Base-by-base conservation (phyloP, 2,797 vertebrate genomes). In the Propithecus deckenii region DNA sequence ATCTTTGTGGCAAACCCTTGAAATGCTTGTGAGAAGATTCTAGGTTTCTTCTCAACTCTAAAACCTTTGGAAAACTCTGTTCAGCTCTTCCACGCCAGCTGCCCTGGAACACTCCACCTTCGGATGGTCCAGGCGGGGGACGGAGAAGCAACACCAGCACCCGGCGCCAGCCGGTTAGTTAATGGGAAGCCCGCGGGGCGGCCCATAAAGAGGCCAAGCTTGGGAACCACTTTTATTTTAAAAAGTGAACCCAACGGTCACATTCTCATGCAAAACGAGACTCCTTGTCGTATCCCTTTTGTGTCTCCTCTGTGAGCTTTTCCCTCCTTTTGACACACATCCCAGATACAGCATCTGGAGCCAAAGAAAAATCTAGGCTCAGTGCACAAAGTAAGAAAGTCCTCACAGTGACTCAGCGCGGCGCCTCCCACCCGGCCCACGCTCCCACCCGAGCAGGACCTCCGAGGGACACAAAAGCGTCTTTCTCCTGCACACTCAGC, bases 211-310 rank as follows among this genome's bases (percentile, higher is more conserved):
- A 96, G 30, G 91, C 79, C 86, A 92, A 96, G 97, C 96, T 98
- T 98, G 95, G 97, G 97, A 98, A 98, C 97, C 30, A 57, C 89
- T 97, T 84, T 90, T 93, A 97, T 97, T 97, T 98, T 71, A 98
- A 98, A 71, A 35, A 79, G 2, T 0, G 84, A 97, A 94, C 23
- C 57, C 69, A 96, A 96, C 52, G 25, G 96, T 75, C 85, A 95
- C 76, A 86, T 96, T 98, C 93, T 98, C 89, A 96, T 92, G 95
- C 97, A 98, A 97, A 98, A 97, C 30, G 57, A 95, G 96, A 95
- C 90, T 96, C 98, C 94, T 86, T 76, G 61, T 92, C 97, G 92
- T 93, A 94, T 92, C 78, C 95, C 94, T 96, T 96, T 90, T 92
- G 61, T 55, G 61, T 61, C 65, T 79, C 52, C 30, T 18, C 86